Evolutionary conservation across 2,888 invertebrate species (phyloP).

Genomic region (Protula sp.): DNA sequence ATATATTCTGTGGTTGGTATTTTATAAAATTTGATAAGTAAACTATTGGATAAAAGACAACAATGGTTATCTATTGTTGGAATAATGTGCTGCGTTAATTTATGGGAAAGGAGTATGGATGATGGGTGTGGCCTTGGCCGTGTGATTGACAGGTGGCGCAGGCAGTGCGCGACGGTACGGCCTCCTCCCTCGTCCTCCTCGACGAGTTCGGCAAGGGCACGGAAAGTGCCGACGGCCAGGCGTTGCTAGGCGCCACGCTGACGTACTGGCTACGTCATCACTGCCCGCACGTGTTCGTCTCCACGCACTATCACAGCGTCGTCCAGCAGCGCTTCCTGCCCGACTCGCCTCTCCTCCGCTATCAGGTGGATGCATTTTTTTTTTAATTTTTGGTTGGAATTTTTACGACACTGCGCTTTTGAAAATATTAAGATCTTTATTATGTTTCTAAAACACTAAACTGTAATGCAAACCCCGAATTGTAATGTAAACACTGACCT

Average conservation of each 20-base stretch:
- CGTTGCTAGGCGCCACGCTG: slow-evolving; percentile 67
- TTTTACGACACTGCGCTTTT: no score
- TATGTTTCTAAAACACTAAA: no score
- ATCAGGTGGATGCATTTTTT: slow-evolving; percentile 59
- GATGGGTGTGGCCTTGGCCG: no score
- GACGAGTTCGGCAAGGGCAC: slow-evolving; percentile 91
- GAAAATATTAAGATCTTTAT: no score
- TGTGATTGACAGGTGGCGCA: slow-evolving; percentile 73
- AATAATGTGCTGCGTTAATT: no score
- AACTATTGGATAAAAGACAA: not conserved
- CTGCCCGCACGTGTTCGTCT: slow-evolving; percentile 71
- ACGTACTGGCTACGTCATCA: slow-evolving; percentile 62
- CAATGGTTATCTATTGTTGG: no score
- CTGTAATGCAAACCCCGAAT: no score
- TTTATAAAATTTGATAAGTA: no score
- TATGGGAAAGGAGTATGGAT: no score
- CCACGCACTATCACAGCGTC: slow-evolving; percentile 73
- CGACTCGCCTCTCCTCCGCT: slow-evolving; percentile 57
- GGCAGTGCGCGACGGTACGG: slow-evolving; percentile 64
- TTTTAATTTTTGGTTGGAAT: no score
- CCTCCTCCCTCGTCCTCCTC: slow-evolving; percentile 69
- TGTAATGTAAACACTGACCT: no score
- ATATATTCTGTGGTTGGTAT: no score
- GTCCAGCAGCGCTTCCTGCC: slow-evolving; percentile 58
- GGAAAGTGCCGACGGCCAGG: slow-evolving; percentile 63